Conservation (phyloP, 1,140 invertebrate species). For the Brachionus rotundiformis region DNA sequence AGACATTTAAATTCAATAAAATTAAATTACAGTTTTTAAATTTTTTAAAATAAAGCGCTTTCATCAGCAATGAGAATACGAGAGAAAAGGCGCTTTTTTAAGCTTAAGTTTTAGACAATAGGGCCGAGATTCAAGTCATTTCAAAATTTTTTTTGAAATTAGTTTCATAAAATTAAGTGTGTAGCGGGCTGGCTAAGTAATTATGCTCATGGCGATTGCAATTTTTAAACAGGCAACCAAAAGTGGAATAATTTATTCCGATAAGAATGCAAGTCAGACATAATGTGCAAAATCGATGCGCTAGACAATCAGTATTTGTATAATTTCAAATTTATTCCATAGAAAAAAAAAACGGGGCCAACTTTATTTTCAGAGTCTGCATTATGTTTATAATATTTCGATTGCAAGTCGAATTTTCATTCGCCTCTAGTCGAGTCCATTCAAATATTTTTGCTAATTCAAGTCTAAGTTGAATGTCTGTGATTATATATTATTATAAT, state of each 20-base stretch:
- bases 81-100: conserved; percentile 29
- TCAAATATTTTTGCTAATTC: not conserved
- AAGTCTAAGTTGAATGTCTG: conserved; percentile 35
- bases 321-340: conserved; percentile 34
- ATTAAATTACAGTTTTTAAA: conserved; percentile 42
- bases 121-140: not conserved
- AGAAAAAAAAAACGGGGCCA: conserved; percentile 8
- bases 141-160: not conserved
- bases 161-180: not conserved
- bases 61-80: conserved; percentile 1
- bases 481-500: conserved; percentile 49
- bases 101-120: not conserved
- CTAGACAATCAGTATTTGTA: not conserved
- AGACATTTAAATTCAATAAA: conserved; percentile 33
- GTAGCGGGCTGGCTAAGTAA: not conserved
- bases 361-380: conserved; percentile 16
- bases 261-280: conserved; percentile 33
- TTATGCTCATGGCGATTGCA: not conserved
- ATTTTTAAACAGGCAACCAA: conserved; percentile 1
- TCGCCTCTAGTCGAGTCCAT: conserved; percentile 31
- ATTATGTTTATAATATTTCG: conserved; percentile 32
- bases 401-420: conserved; percentile 21
- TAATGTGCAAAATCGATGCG: conserved; percentile 45
- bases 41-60: conserved; percentile 40
- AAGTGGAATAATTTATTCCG: conserved; percentile 27